These are phyloP conservation scores for Frankliniella fusca DNA, from an alignment of 2,888 invertebrate genomes.

Conservation along the genomic window DNA sequence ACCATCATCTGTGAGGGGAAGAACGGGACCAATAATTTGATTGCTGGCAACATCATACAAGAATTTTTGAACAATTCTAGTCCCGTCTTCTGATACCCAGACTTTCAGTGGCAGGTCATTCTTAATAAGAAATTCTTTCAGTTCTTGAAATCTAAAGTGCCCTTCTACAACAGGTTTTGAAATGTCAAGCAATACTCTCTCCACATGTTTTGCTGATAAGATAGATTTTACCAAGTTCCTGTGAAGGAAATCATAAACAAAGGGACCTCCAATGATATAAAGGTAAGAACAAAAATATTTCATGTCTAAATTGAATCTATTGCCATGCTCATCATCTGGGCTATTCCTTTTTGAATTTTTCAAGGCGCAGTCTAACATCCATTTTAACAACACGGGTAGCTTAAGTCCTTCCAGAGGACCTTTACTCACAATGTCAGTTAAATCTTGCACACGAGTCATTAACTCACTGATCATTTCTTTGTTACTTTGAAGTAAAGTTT, in stretches of 20 bases:
- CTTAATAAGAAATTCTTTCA: neutral
- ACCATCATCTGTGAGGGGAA: constrained; percentile 4
- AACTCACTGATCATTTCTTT: neutral
- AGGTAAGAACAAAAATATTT: neutral
- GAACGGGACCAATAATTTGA: constrained; percentile 6
- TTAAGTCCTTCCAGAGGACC: neutral
- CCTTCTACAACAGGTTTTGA: neutral
- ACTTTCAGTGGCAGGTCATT: too few relatives aligned
- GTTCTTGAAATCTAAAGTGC: neutral
- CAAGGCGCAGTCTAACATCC: too few relatives aligned
- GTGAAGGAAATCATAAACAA: neutral
- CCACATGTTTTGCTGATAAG: neutral
- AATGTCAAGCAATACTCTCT: neutral
- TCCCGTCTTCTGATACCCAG: too few relatives aligned
- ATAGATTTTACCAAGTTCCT: neutral
- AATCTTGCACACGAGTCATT: neutral
- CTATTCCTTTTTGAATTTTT: neutral
- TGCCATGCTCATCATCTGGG: neutral
- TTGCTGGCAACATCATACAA: neutral
- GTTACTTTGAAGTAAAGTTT: neutral
- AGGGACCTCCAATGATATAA: neutral
- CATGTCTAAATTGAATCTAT: neutral
- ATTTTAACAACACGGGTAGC: too few relatives aligned
- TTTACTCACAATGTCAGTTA: neutral
- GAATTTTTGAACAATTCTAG: neutral